Evolutionary conservation across 2,797 vertebrate genomes (phyloP), one percentile per base, ranked within the genome.

Genomic region (Phoebastria nigripes): DNA sequence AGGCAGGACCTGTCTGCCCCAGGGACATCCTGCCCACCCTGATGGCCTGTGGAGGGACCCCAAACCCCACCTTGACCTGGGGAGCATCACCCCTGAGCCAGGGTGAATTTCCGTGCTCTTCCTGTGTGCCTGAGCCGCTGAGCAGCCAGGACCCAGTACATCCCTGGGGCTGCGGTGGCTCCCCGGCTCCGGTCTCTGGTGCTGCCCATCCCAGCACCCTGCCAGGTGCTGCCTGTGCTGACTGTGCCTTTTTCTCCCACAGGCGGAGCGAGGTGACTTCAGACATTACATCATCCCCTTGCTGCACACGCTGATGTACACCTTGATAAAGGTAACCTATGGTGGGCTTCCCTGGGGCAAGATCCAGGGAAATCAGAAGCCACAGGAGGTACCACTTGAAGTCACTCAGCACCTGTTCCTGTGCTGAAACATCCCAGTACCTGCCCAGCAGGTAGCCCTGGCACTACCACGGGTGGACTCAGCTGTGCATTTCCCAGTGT

Each of bases 301-400:
- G 97, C 98, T 99, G 78, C 99, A 99, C 97, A 99, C 99, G 0
- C 98, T 99, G 78, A 99, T 99, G 98, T 99, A 99, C 35, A 97
- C 99, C 76, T 89, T 99, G 88, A 97, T 98, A 63, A 99, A 99
- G 99, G 99, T 99, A 97, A 97, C 91, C 54, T 26, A 2, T 2
- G 6, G 2, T 0, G 6, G 49, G 24, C 35, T 31, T 15, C 1
- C 0, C 47, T 41, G 41, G 39, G 73, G 8, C n/a, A 46, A 31
- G 35, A 35, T 6, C 65, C 37, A 20, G 41, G 67, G 51, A 44
- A 42, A 67, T 25, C 44, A 49, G 55, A 55, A 73, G 26, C 46
- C 54, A 12, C 11, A 9, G 82, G 46, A 94, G 33, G 17, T 55
- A 18, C 25, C 42, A 58, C 44, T 31, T 9, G 20, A 16, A 69